Base-by-base conservation (phyloP, 2,797 vertebrate genomes). In the Hozukius guyotensis region DNA sequence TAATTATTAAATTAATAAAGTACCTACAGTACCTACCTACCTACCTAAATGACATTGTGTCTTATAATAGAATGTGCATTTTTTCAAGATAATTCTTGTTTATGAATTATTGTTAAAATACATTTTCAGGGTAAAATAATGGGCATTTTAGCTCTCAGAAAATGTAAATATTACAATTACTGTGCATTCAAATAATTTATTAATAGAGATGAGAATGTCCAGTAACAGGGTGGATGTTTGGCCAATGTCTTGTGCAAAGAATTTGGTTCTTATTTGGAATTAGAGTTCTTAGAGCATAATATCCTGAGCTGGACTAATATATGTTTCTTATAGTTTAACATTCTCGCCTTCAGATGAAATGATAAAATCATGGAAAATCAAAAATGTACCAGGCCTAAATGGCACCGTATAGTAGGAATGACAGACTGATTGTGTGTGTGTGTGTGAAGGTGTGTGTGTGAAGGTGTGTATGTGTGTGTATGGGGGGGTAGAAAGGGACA, bases 141-240 rank as follows among this genome's bases (percentile, higher is more conserved):
- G 24, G 52, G 31, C 32, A 56, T 66, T 31, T 16, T 29, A 46
- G 8, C 14, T 68, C 20, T 25, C 12, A 31, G 20, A 11, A 67
- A 29, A 60, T 49, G 1, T 64, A 22, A 75, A 42, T 36, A 31
- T 14, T 69, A 31, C 20, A 36, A 77, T 22, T 27, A n/a, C 10
- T 61, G 59, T 61, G 34, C n/a, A 38, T 69, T 62, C n/a, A n/a
- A 64, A 36, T 31, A 1, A 77, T 8, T 8, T 71, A 25, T 20
- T 63, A 25, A 55, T 53, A 36, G 32, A 74, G 31, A 53, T 64
- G 16, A 55, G 69, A 60, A 72, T 72, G 57, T 72, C 70, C 70
- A 32, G 5, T 61, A 32, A 49, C 36, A 57, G 22, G 31, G 52
- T 46, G 52, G 62, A 67, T 38, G 38, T 38, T 67, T 79, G 59